Evolutionary conservation across 2,113 vertebrate species (phyloP).

Genomic region (Cervus canadensis): DNA sequence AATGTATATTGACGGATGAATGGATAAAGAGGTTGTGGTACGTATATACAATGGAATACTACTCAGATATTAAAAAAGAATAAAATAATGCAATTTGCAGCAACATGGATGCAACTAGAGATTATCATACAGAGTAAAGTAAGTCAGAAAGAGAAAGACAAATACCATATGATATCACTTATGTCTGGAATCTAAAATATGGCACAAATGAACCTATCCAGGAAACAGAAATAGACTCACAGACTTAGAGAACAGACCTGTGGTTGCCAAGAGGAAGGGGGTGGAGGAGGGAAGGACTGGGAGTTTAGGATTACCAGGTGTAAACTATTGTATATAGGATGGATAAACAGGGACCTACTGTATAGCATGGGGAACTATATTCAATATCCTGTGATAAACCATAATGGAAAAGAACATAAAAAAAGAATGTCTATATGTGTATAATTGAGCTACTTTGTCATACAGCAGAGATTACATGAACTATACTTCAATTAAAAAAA

Average conservation of each 20-base stretch:
- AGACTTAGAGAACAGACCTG: background rate
- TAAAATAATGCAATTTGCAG: background rate
- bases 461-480: background rate
- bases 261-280: background rate
- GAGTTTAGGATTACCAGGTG: background rate
- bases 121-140: background rate
- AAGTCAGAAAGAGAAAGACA: background rate
- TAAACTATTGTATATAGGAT: background rate
- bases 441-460: background rate
- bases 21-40: background rate
- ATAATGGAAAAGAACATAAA: background rate
- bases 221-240: background rate
- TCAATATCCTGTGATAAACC: background rate
- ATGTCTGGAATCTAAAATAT: background rate
- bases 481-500: background rate
- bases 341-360: background rate
- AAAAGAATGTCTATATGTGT: background rate
- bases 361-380: background rate
- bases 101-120: background rate
- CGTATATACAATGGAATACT: background rate
- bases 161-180: background rate
- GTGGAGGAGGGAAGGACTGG: background rate
- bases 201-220: background rate
- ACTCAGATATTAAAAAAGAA: background rate
- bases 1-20: background rate